Base-by-base conservation (phyloP, 2,113 vertebrate species). In the Nesogale talazaci region DNA sequence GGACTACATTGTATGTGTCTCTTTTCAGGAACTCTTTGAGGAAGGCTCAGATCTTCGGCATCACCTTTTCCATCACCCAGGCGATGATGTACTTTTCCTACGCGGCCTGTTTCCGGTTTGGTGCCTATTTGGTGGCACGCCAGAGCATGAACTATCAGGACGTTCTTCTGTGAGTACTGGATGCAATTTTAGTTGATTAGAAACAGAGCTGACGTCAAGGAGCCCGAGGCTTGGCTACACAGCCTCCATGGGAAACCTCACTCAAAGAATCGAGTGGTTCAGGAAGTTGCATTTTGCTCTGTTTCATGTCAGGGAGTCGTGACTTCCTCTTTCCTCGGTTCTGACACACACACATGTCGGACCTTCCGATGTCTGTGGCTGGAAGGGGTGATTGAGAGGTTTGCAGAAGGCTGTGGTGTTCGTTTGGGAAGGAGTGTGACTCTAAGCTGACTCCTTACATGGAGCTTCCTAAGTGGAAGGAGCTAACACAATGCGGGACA, bases 31-130 rank as follows among this genome's bases (percentile, higher is more conserved):
- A 99, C 96, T 97, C 99, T 34, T 75, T 98, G 97, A 99, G 97
- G 97, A 99, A 99, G 94, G 99, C 99, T 69, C 99, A 99, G 22
- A 56, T 99, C 57, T 98, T 99, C 10, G 99, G 99, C 7, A 6
- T 99, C 38, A 98, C 98, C 3, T 99, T 98, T 95, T 96, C 98
- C 74, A 95, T 99, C 94, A 99, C 99, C 59, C 99, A 99, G 96
- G 98, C 99, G 25, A 99, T 99, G 97, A 98, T 99, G 96, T 99
- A 98, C 97, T 99, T 99, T 36, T 98, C 99, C 52, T 99, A 99
- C 3, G 99, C 99, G 0, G 99, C 74, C 46, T 99, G 98, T 92
- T 99, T 99, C 98, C 99, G 98, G 3, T 99, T 99, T 93, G 99
- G 99, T 27, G 98, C 99, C 70, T 99, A 98, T 96, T 98, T 99